phyloP scores from a whole-genome alignment of 1,140 invertebrate genomes.

The Glossosoma conforme region DNA sequence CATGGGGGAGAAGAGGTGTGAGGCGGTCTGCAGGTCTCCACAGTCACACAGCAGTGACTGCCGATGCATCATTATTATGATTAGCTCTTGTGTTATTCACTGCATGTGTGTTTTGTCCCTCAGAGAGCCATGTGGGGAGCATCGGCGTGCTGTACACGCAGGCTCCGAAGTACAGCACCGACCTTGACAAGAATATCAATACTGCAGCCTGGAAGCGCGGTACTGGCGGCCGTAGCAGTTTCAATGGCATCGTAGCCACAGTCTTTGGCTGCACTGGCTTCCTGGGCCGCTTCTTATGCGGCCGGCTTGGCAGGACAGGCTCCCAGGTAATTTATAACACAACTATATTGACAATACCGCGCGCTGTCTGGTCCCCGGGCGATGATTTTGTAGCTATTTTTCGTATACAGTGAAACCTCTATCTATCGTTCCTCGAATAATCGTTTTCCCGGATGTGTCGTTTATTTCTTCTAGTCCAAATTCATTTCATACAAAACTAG shows the following conservation, averaged over 20 bases:
- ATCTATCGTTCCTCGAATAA: no score
- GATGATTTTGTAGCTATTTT: no score
- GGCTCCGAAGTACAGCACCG: slow-evolving; percentile 32
- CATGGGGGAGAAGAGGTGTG: neutral
- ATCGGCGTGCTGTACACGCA: slow-evolving; percentile 16
- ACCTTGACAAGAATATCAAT: slow-evolving; percentile 48
- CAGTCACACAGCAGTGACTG: no score
- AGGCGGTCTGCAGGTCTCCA: no score
- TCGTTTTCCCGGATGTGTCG: no score
- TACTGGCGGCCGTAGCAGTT: slow-evolving; percentile 90
- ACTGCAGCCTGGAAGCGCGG: slow-evolving; percentile 72
- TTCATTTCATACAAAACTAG: no score
- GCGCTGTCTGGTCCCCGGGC: no score
- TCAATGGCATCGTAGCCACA: slow-evolving; percentile 95
- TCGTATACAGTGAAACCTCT: no score
- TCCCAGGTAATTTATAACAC: slow-evolving; percentile 59
- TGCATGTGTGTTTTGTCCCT: slow-evolving; percentile 3
- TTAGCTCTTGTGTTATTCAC: neutral
- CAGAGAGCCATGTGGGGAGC: slow-evolving; percentile 25
- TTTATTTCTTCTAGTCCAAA: no score
- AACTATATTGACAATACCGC: no score
- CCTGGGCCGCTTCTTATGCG: slow-evolving; percentile 79
- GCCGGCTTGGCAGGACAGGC: slow-evolving; percentile 82
- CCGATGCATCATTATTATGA: slow-evolving; percentile 1
- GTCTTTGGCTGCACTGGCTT: slow-evolving; percentile 92